Evolutionary conservation across 2,797 vertebrate genomes (phyloP).

Genomic region (Amazona finschi): DNA sequence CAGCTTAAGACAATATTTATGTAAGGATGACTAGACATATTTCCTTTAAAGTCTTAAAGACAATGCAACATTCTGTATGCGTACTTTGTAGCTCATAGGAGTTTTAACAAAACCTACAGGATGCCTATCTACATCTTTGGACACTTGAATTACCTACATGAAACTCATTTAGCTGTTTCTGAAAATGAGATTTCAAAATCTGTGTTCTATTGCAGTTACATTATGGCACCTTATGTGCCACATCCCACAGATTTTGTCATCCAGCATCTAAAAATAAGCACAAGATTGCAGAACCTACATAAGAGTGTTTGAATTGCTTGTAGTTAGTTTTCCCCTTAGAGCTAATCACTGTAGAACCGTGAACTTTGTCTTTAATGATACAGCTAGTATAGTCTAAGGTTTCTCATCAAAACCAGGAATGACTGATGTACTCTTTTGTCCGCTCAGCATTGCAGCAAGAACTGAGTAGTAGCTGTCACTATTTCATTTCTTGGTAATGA

Average conservation of each 20-base stretch:
- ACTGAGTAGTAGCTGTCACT: not conserved
- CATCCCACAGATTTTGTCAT: conserved; percentile 50
- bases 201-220: not conserved
- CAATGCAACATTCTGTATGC: no score
- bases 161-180: not conserved
- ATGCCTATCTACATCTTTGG: not conserved
- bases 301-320: not conserved
- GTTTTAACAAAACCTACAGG: not conserved
- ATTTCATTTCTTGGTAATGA: not conserved
- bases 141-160: not conserved
- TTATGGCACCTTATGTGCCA: not conserved
- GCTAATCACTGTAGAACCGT: not conserved
- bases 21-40: not conserved
- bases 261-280: conserved; percentile 9
- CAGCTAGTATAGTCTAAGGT: not conserved
- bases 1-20: not conserved
- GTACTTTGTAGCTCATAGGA: not conserved
- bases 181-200: not conserved
- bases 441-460: not conserved
- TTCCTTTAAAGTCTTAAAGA: not conserved
- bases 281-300: not conserved
- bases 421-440: not conserved
- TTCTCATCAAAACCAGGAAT: not conserved
- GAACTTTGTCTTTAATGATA: not conserved
- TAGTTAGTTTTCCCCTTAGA: not conserved